phyloP scores from a whole-genome alignment of 2,888 invertebrate genomes.

The Chrysolina haemoptera region DNA sequence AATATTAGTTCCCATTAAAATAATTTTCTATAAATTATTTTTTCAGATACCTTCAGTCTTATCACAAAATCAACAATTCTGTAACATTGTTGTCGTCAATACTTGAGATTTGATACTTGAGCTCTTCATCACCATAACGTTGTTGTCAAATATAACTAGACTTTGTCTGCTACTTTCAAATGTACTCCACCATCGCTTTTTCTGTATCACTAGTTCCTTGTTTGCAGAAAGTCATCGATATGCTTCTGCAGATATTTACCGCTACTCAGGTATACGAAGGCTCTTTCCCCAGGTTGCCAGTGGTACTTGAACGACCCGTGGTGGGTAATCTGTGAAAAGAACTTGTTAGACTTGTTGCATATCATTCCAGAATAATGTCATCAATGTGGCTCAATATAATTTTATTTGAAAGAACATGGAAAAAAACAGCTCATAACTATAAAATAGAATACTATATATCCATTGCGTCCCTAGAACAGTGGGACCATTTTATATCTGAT shows the following conservation, averaged over 20 bases:
- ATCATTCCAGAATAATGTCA: neutral
- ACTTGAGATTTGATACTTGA: constrained; percentile 18
- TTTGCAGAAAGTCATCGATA: constrained; percentile 68
- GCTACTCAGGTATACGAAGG: constrained; percentile 69
- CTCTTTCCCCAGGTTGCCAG: constrained; percentile 63
- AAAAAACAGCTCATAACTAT: too few species aligned
- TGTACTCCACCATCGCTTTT: constrained; percentile 54
- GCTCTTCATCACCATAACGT: constrained; percentile 23
- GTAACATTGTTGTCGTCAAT: constrained; percentile 8
- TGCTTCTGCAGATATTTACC: constrained; percentile 67
- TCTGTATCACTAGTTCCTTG: constrained; percentile 49
- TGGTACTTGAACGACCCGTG: constrained; percentile 64
- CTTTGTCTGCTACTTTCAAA: constrained; percentile 40
- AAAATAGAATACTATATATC: too few species aligned
- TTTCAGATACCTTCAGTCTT: constrained; percentile 43
- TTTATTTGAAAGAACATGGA: too few species aligned
- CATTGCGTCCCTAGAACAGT: too few species aligned
- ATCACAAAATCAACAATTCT: constrained; percentile 44
- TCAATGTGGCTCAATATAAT: neutral
- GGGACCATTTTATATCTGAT: too few species aligned
- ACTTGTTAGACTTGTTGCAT: neutral
- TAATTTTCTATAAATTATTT: neutral
- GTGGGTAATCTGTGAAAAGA: constrained; percentile 56
- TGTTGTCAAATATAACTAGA: constrained; percentile 14
- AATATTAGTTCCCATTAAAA: too few species aligned